A percentile compares a stretch with the other conserved stretches of the same genome.
Conservation (phyloP, 2,113 vertebrate genomes). For the Halcyon senegalensis region DNA sequence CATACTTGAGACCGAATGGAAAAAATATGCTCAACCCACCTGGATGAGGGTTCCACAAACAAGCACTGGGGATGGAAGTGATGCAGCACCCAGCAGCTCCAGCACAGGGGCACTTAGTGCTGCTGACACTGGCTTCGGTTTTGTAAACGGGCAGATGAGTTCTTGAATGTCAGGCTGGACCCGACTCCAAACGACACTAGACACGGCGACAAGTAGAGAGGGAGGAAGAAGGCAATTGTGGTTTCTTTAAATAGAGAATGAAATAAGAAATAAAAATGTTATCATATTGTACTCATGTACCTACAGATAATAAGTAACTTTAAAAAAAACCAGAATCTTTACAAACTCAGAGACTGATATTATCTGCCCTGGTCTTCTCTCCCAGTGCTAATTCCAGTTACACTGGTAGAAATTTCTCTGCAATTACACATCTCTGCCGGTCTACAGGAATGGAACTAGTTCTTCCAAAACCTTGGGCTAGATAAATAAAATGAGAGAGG, state of each 20-base stretch:
- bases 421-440: background rate
- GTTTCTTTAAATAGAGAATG: background rate
- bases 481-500: background rate
- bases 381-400: background rate
- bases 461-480: background rate
- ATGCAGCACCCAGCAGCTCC: background rate
- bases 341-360: background rate
- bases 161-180: background rate
- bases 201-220: background rate
- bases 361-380: background rate
- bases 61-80: background rate
- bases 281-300: fast-evolving
- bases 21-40: background rate
- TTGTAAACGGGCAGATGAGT: fast-evolving
- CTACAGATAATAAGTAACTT: background rate
- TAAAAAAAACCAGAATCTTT: background rate
- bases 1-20: fast-evolving
- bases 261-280: background rate
- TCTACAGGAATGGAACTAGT: background rate
- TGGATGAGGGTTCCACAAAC: background rate
- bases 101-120: background rate
- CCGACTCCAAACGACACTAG: background rate
- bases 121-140: background rate
- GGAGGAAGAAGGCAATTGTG: background rate
- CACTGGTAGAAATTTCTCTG: background rate